Evolutionary conservation across 2,888 invertebrate species (phyloP), one percentile per base, ranked within the genome.

Genomic region (Quadroppia sp.): DNA sequence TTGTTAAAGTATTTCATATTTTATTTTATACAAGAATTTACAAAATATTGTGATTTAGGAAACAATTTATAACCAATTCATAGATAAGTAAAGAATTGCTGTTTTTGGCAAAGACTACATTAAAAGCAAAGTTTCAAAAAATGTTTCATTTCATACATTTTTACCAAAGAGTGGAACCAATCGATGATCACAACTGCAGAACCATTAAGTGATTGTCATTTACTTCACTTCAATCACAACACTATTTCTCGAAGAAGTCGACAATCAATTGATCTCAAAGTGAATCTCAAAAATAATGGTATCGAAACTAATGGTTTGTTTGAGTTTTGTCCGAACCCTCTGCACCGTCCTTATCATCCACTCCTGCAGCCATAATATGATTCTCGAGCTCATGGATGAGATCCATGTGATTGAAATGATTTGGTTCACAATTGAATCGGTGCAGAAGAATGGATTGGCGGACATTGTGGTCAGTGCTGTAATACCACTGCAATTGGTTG

Each of bases 401-500:
- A 25, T 75, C 72, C 53, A 71, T 71, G 56, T 76, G 69, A 59
- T 72, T 40, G 53, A 76, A 76, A 23, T 40, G 28, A 48, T 72
- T 56, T 1, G 74, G 75, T 36, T 75, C 73, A 20, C 67, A 70
- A 53, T 75, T 76, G 64, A 76, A 76, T 28, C 32, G 30, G 45
- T 76, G 71, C n/a, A 76, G 40, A 23, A 75, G 61, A 20, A 73
- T 36, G 15, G 30, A 23, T 67, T 73, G 61, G 15, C 50, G 42
- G 59, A 53, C 15, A 50, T 75, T 73, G n/a, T 72, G 28, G 61
- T 32, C 61, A 6, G 59, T 50, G 32, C 40, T 64, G 32, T 76
- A 76, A 71, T 64, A 76, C 32, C 73, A 50, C 40, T 76, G 73
- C 20, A 76, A 45, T 28, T 76, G 76, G 69, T 76, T 75, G n/a